Evolutionary conservation across 1,140 invertebrate species (phyloP).

Genomic region (Pseudoatta argentina): DNA sequence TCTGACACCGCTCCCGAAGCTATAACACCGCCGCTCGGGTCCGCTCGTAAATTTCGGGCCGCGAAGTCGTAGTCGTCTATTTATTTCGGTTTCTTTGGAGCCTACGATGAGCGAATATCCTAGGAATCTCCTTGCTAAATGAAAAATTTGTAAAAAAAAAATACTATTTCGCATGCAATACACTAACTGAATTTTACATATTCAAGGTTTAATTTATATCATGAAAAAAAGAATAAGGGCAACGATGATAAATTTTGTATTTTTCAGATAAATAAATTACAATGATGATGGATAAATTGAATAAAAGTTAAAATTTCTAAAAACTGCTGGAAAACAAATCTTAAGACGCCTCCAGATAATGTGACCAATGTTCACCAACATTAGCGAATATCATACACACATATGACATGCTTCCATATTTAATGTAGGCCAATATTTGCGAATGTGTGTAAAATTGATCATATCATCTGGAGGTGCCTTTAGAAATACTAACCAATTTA

Average conservation of each 20-base stretch:
- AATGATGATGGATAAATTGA: not conserved
- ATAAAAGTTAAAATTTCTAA: not conserved
- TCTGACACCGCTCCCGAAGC: constrained; percentile 68
- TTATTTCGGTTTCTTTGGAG: constrained; percentile 76
- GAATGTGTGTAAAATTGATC: no score
- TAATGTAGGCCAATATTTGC: no score
- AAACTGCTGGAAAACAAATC: no score
- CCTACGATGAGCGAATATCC: constrained; percentile 52
- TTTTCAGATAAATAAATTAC: not conserved
- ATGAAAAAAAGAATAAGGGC: not conserved
- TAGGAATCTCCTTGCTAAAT: not conserved
- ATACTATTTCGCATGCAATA: not conserved
- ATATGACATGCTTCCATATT: no score
- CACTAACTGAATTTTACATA: not conserved
- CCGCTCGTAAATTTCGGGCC: constrained; percentile 81
- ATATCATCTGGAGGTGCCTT: no score
- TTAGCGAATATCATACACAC: no score
- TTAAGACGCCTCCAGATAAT: no score
- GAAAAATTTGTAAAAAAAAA: not conserved
- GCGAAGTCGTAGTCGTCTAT: constrained; percentile 77
- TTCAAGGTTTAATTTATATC: not conserved
- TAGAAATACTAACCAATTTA: no score
- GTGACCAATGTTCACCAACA: no score
- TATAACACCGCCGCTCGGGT: constrained; percentile 71
- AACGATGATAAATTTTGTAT: not conserved